phyloP scores from a whole-genome alignment of 2,113 vertebrate genomes.

The Microtus oregoni region DNA sequence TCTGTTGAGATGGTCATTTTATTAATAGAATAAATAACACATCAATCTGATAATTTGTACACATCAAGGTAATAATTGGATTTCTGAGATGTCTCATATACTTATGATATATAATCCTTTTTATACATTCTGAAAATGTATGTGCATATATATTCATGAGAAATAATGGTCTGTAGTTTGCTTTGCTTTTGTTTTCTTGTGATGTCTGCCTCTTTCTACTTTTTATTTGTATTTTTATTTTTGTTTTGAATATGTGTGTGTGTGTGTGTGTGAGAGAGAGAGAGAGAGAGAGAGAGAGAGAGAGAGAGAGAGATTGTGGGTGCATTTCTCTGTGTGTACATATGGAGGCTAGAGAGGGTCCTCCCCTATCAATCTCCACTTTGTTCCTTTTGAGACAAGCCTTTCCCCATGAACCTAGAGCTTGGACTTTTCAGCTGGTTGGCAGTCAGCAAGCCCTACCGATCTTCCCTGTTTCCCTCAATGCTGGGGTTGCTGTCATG shows the following conservation, averaged over 20 bases:
- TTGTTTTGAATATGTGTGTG: not conserved
- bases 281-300: not conserved
- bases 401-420: not conserved
- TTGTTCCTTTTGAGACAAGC: not conserved
- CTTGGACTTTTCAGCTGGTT: not conserved
- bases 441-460: not conserved
- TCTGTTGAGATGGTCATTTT: not conserved
- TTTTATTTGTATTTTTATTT: not conserved
- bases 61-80: not conserved
- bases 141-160: not conserved
- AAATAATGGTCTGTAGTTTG: not conserved
- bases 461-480: not conserved
- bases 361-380: not conserved
- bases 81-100: not conserved
- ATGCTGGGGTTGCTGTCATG: not conserved
- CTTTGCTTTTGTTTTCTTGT: not conserved
- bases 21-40: constrained; percentile 12
- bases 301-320: not conserved
- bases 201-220: not conserved
- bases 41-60: not conserved
- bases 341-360: not conserved
- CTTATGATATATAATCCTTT: not conserved
- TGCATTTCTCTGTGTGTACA: not conserved
- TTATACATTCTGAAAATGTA: not conserved
- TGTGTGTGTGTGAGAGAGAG: not conserved